phyloP scores from a whole-genome alignment of 2,113 vertebrate species.

The Piprites chloris region DNA sequence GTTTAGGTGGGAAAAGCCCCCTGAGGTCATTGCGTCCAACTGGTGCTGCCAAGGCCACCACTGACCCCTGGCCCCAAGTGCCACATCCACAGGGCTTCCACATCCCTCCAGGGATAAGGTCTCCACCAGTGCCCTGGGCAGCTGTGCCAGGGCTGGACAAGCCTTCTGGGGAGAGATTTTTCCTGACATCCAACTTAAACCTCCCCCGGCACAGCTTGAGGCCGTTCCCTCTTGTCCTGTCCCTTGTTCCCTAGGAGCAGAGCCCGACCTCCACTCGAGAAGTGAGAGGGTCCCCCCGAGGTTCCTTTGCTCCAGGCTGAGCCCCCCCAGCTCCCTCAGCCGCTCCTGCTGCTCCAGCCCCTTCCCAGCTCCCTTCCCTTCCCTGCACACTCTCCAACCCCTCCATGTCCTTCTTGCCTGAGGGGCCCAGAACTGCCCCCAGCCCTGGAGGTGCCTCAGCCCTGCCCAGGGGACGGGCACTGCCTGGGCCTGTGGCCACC shows the following conservation, averaged over 20 bases:
- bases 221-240: fast-evolving
- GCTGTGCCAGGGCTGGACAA: neutral
- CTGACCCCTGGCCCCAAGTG: neutral
- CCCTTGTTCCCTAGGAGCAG: neutral
- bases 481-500: neutral
- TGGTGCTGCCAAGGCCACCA: neutral
- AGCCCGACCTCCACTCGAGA: neutral
- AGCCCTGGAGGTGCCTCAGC: neutral
- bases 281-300: neutral
- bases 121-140: neutral
- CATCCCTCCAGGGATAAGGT: no score
- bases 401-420: fast-evolving
- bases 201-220: fast-evolving
- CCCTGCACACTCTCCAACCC: neutral
- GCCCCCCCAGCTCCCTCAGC: neutral
- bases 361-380: fast-evolving
- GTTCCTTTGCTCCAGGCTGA: neutral
- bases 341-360: fast-evolving
- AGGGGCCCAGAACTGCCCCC: neutral
- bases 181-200: neutral
- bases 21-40: neutral
- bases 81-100: neutral
- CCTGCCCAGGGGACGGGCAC: neutral
- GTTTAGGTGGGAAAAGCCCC: neutral
- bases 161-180: neutral